Percentiles rank a stretch among this genome's conserved stretches.
Conservation (phyloP, 2,797 vertebrate genomes). For the Philypnodon macrostomus region DNA sequence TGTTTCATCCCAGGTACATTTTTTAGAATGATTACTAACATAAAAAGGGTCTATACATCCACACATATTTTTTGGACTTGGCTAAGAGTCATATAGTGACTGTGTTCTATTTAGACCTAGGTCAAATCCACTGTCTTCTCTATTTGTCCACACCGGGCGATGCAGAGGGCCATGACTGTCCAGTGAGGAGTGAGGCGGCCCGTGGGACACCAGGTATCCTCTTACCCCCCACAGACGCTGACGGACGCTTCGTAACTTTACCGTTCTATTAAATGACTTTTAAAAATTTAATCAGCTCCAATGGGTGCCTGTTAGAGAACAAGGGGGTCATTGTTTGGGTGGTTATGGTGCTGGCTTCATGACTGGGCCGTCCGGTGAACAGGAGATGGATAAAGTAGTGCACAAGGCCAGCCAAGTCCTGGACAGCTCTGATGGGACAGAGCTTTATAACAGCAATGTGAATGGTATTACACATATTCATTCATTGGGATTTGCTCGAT, state of each 20-base stretch:
- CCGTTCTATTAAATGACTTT: conserved; percentile 70
- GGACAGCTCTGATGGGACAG: conserved; percentile 9
- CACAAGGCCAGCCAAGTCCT: conserved; percentile 18
- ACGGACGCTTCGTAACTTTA: conserved; percentile 60
- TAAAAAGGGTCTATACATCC: too few species aligned
- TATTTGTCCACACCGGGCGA: conserved; percentile 26
- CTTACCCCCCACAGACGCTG: conserved; percentile 52
- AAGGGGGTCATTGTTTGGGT: conserved; percentile 61
- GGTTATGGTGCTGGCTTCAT: conserved; percentile 52
- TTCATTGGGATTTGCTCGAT: not conserved
- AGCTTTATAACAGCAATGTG: not conserved
- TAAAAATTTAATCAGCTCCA: conserved; percentile 75
- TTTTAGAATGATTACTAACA: too few species aligned
- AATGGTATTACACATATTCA: too few species aligned
- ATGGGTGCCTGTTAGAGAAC: conserved; percentile 59
- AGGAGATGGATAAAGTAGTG: conserved; percentile 39
- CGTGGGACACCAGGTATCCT: conserved; percentile 53
- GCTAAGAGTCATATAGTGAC: too few species aligned
- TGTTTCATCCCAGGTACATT: too few species aligned
- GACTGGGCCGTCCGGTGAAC: conserved; percentile 47
- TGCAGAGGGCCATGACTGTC: conserved; percentile 27
- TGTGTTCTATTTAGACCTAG: conserved; percentile 25
- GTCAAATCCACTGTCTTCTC: conserved; percentile 49
- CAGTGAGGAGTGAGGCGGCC: conserved; percentile 29
- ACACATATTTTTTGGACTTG: not conserved